Base-by-base conservation (phyloP, 2,113 vertebrate species). In the Cephalopholis sonnerati region DNA sequence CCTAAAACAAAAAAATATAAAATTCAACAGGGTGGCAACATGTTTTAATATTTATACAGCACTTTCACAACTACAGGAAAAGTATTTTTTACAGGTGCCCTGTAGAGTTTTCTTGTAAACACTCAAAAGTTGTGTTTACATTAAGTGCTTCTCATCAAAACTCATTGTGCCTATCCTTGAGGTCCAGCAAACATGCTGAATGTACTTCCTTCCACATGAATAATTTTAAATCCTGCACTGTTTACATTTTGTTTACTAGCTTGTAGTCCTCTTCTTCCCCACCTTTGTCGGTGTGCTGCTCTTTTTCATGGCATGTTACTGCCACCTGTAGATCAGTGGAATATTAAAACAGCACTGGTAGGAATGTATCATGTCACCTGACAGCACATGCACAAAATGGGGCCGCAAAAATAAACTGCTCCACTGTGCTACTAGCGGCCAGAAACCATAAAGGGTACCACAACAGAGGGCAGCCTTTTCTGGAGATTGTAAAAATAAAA, bases 1-100 rank as follows among this genome's bases (percentile, higher is more conserved):
- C 93, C 98, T 99, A 85, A 29, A 78, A 41, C 3, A 44, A 72
- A 83, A 48, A 84, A 27, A 71, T 1, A 48, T 0, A 57, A 53
- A 59, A 54, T 41, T 66, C 24, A 78, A 17, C 20, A 64, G 2
- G 36, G 57, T 57, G 16, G 29, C 12, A 3, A 64, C 10, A 58
- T 25, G 11, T 55, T 74, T 36, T 11, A 29, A 67, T 48, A 57
- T 66, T 27, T 44, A 48, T 13, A 22, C 22, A 67, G 4, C 50
- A 74, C 16, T 68, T 70, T 18, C 1, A 4, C 39, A 67, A 24
- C 57, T 41, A 50, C 27, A 51, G 32, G 36, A 59, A 20, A 76
- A 24, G 15, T 58, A 18, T 36, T 7, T 62, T 29, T 51, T 24
- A 63, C 29, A 25, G 16, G 46, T 39, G 15, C 9, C 5, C 58